Conservation (phyloP, 2,888 invertebrate genomes). For the Leucozona laternaria region DNA sequence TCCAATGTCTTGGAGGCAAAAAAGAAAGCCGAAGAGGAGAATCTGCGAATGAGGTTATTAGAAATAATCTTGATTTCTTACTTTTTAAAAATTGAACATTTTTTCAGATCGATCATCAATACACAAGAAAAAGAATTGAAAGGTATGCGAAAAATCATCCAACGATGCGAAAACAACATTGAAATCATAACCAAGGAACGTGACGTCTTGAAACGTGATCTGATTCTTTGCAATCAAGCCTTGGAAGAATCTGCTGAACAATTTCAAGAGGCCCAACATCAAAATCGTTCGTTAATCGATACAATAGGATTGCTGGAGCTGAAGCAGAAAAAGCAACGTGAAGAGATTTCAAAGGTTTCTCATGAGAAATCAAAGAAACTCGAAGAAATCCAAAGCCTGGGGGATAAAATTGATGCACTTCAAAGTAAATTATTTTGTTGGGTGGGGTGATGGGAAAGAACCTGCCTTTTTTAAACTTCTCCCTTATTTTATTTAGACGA, state of each 20-base stretch:
- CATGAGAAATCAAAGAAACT: constrained; percentile 81
- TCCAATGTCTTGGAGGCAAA: constrained; percentile 79
- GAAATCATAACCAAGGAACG: constrained; percentile 81
- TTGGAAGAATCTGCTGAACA: constrained; percentile 78
- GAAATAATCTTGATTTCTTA: neutral
- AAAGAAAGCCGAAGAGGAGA: constrained; percentile 80
- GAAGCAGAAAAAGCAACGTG: constrained; percentile 79
- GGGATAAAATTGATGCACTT: constrained; percentile 81
- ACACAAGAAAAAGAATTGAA: constrained; percentile 82
- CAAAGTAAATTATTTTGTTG: constrained; percentile 78
- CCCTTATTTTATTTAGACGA: constrained; percentile 78
- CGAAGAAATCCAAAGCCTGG: constrained; percentile 81
- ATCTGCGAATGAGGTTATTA: constrained; percentile 79
- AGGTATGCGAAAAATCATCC: constrained; percentile 81
- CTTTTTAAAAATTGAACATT: neutral
- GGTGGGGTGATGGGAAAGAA: too few species aligned
- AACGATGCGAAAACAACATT: constrained; percentile 80
- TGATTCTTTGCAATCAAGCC: constrained; percentile 79
- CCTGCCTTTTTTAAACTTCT: neutral
- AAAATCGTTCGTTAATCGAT: constrained; percentile 81
- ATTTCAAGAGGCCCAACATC: constrained; percentile 81
- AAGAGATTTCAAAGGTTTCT: constrained; percentile 79
- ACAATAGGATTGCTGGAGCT: constrained; percentile 79
- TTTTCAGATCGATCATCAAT: constrained; percentile 72
- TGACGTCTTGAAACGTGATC: constrained; percentile 80